A percentile compares a stretch with the other conserved stretches of the same genome.
Evolutionary conservation across 2,797 vertebrate genomes (phyloP).

Genomic region (Mus spretus): DNA sequence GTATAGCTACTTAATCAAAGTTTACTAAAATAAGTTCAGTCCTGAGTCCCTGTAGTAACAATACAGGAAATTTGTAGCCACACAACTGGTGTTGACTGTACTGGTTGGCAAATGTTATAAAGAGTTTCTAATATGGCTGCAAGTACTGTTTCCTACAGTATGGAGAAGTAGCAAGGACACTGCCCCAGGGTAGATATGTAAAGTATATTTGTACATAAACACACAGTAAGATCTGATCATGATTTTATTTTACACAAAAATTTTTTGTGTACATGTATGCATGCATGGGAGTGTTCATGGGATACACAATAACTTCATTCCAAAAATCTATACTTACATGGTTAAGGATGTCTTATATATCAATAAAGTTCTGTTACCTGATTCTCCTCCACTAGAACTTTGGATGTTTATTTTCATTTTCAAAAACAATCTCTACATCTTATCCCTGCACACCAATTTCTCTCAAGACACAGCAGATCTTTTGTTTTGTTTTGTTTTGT

Average conservation of each 20-base stretch:
- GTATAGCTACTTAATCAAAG: background rate
- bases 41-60: background rate
- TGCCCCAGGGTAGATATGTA: too few species aligned
- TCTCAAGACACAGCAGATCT: background rate
- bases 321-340: background rate
- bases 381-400: background rate
- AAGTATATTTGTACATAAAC: background rate
- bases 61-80: background rate
- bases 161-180: background rate
- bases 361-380: background rate
- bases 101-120: background rate
- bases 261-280: background rate
- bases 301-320: background rate
- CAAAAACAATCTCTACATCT: background rate
- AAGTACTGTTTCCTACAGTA: too few species aligned
- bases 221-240: background rate
- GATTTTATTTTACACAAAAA: background rate
- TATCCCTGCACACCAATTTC: background rate
- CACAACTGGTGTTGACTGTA: rapidly evolving
- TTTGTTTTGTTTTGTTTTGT: background rate
- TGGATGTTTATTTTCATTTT: background rate
- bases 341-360: background rate
- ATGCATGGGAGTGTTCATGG: background rate
- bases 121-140: background rate
- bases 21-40: background rate